These are phyloP conservation scores for Pecten maximus DNA, from an alignment of 2,888 invertebrate genomes.

Conservation along the genomic window DNA sequence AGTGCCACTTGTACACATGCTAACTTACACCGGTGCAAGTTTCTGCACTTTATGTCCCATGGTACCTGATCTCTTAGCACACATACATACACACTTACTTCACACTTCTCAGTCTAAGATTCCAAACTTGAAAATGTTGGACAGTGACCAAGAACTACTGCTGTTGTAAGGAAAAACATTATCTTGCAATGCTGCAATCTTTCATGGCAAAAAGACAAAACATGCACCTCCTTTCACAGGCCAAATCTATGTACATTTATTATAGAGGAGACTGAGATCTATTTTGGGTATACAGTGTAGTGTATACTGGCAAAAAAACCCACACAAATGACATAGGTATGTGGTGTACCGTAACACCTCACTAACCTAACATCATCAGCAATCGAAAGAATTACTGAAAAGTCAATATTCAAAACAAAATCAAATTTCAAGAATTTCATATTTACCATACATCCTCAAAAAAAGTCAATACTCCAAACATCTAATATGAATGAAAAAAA, in stretches of 20 bases:
- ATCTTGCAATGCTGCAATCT: conserved; percentile 28
- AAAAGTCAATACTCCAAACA: too few relatives aligned
- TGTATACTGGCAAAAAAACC: too few relatives aligned
- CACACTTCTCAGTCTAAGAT: neutral
- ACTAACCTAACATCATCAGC: too few relatives aligned
- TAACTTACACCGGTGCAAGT: neutral
- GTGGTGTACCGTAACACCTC: too few relatives aligned
- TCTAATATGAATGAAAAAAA: too few relatives aligned
- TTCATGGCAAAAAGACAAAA: conserved; percentile 23
- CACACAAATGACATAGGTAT: too few relatives aligned
- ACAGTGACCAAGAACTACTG: neutral
- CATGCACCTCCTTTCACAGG: neutral
- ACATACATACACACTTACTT: neutral
- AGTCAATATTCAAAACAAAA: too few relatives aligned
- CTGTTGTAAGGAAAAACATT: conserved; percentile 18
- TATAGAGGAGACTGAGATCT: neutral
- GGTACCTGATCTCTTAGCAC: neutral
- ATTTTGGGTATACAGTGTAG: too few relatives aligned
- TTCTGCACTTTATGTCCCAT: neutral
- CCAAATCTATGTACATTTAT: neutral
- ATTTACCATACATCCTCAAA: too few relatives aligned
- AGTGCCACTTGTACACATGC: neutral
- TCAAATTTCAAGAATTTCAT: too few relatives aligned
- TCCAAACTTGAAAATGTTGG: neutral
- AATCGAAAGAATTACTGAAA: too few relatives aligned